A percentile compares a stretch with the other conserved stretches of the same genome.
phyloP scores from a whole-genome alignment of 2,888 invertebrate genomes.

The Furcula furcula region DNA sequence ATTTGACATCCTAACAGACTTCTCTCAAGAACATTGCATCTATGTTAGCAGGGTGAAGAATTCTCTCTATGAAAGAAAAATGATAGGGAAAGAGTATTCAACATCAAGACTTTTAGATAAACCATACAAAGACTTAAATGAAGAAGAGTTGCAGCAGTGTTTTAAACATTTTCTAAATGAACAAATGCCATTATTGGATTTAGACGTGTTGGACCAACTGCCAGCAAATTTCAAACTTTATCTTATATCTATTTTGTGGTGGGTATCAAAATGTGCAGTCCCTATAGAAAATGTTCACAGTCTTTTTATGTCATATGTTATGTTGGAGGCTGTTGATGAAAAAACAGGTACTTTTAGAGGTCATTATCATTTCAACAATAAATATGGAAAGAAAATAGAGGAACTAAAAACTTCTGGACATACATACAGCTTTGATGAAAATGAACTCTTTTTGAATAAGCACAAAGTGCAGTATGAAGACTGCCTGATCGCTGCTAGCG shows the following conservation, averaged over 20 bases:
- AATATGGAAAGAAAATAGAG: slow-evolving; percentile 59
- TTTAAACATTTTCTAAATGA: slow-evolving; percentile 73
- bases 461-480: slow-evolving; percentile 79
- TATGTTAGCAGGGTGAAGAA: slow-evolving; percentile 63
- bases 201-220: slow-evolving; percentile 58
- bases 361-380: slow-evolving; percentile 67
- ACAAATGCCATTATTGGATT: slow-evolving; percentile 57
- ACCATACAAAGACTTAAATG: slow-evolving; percentile 45
- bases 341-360: slow-evolving; percentile 80
- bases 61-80: slow-evolving; percentile 48
- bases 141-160: slow-evolving; percentile 49
- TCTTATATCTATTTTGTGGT: slow-evolving; percentile 82
- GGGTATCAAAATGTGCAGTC: slow-evolving; percentile 72
- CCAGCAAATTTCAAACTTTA: slow-evolving; percentile 83
- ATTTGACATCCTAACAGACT: slow-evolving; percentile 73
- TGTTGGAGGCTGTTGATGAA: slow-evolving; percentile 80
- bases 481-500: slow-evolving; percentile 80
- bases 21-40: slow-evolving; percentile 48
- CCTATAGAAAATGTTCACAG: slow-evolving; percentile 78
- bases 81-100: slow-evolving; percentile 44
- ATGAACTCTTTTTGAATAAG: slow-evolving; percentile 64
- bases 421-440: slow-evolving; percentile 23
- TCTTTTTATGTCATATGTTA: slow-evolving; percentile 79
- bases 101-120: slow-evolving; percentile 40
- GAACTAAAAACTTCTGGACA: slow-evolving; percentile 40